These are phyloP conservation scores for fruit fly (Drosophila melanogaster) DNA, from an alignment of 1,140 invertebrate genomes.

Conservation along the genomic window Release_6_plus_ISO1_MT NC_004354.4:16736501-16737000, in stretches of 20 bases:
- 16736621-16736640: constrained; percentile 26
- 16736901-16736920: no score
- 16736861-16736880: neutral
- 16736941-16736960: neutral
- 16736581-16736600: constrained; percentile 72
- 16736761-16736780: constrained; percentile 19
- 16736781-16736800: constrained; percentile 11
- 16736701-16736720: constrained; percentile 2
- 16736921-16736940: neutral
- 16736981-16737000: neutral
- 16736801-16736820: neutral
- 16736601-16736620: constrained; percentile 41
- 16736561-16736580: constrained; percentile 28
- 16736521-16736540: constrained; percentile 60
- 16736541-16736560: constrained; percentile 1
- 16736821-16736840: neutral
- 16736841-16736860: neutral
- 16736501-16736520: constrained; percentile 79
- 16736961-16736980: neutral
- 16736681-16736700: constrained; percentile 25
- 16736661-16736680: constrained; percentile 1
- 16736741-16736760: constrained; percentile 22
- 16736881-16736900: neutral
- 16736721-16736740: constrained; percentile 14
- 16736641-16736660: neutral